Evolutionary conservation across 30 jellyfish, hydroid and myxozoan species (phyloP), one percentile per base, ranked within the genome.

Genomic region (Nemopilema nomurai): DNA sequence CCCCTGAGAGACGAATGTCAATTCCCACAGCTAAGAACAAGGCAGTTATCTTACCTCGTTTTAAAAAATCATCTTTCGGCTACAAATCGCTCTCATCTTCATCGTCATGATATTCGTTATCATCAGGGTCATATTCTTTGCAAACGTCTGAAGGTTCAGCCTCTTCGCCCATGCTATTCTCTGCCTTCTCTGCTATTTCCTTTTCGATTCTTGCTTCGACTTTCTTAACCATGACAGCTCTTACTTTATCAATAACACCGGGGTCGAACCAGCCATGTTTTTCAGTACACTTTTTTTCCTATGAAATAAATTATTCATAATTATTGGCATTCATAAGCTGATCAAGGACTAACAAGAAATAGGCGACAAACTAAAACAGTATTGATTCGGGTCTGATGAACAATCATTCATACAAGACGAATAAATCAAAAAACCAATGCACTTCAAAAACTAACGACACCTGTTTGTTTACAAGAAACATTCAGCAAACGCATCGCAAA

Each of bases 261-360:
- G 90, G 91, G 16, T 82, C 62, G 28, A 93, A 83, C 97, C 97
- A 93, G 53, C 98, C 98, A 52, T 78, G 87, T 79, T 73, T 83
- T 29, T 93, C 97, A 17, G 76, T 63, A 75, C 98, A 92, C 25
- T 21, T 50, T 9, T 83, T 83, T 79, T 76, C 96, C 94, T 85
- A 68, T 17, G 1, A 66, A 0, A 73, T 0, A 70, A 62, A 51
- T 18, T 1, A 24, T 23, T 0, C 24, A 21, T 16, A 18, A 24
- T 71, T 21, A 17, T 31, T 70, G 32, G n/a, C n/a, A n/a, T n/a
- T n/a, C n/a, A n/a, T n/a, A n/a, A n/a, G n/a, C n/a, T n/a, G 13
- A 27, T n/a, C 57, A 41, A 41, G 57, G 6, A 41, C 6, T 41
- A 41, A 6, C 57, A 41, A 41, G 6, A 41, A 41, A 41, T 41